A percentile compares a stretch with the other conserved stretches of the same genome.
phyloP scores from a whole-genome alignment of 2,888 invertebrate genomes.

The Hybos culiciformis region DNA sequence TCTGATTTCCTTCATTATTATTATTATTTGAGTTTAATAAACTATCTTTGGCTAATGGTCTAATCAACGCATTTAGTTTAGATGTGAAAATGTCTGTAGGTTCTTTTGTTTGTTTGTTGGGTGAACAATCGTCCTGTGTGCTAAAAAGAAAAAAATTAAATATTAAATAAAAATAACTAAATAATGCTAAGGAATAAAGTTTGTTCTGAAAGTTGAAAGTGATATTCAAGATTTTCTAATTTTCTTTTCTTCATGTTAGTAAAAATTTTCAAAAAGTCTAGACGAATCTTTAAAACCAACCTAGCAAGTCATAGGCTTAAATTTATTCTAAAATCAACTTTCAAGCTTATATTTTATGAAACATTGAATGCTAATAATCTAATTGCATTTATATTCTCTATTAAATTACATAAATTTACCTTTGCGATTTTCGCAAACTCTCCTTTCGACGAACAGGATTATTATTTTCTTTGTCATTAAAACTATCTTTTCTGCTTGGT shows the following conservation, averaged over 20 bases:
- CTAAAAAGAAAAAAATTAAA: constrained; percentile 24
- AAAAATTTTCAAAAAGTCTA: too few species aligned
- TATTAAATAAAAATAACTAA: constrained; percentile 1
- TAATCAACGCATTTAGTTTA: constrained; percentile 30
- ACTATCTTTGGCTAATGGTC: constrained; percentile 23
- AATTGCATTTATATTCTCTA: background rate
- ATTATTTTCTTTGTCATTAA: constrained; percentile 25
- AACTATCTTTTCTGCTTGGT: constrained; percentile 23
- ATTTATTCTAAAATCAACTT: too few species aligned
- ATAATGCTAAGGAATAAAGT: too few species aligned
- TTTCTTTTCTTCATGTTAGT: too few species aligned
- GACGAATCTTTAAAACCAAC: too few species aligned
- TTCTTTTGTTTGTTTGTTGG: constrained; percentile 37
- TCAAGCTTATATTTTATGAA: too few species aligned
- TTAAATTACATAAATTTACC: constrained; percentile 17
- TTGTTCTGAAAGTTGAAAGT: too few species aligned
- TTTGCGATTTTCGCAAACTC: constrained; percentile 29
- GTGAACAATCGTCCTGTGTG: constrained; percentile 44
- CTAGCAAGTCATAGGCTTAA: too few species aligned
- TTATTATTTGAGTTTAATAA: constrained; percentile 23
- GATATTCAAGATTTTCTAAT: too few species aligned
- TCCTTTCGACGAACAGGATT: constrained; percentile 27
- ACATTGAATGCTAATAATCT: too few species aligned
- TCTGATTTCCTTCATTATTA: constrained; percentile 14
- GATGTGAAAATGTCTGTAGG: constrained; percentile 30